Percentiles rank a stretch among this genome's conserved stretches.
These are phyloP conservation scores for Rhizomys pruinosus DNA, from an alignment of 2,113 vertebrate species.

Conservation along the genomic window DNA sequence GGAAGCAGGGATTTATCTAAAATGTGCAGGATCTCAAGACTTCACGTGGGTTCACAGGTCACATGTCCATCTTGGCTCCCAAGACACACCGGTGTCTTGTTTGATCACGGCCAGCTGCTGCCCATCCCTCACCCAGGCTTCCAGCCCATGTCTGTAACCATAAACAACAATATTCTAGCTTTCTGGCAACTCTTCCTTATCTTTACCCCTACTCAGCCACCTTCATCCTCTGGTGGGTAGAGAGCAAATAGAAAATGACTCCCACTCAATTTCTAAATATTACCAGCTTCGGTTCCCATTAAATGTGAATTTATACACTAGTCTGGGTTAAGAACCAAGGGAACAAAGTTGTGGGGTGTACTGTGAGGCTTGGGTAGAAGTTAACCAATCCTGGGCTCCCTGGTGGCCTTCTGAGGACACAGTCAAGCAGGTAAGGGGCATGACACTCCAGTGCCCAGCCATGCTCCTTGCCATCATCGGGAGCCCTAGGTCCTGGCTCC, in stretches of 20 bases:
- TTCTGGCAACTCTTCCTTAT: conserved; percentile 60
- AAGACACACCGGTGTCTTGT: neutral
- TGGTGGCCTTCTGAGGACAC: neutral
- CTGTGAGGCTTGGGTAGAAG: conserved; percentile 2
- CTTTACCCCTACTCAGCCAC: conserved; percentile 6
- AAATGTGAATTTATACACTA: conserved; percentile 54
- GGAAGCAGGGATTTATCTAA: conserved; percentile 14
- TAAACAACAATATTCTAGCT: conserved; percentile 58
- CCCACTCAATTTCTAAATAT: conserved; percentile 76
- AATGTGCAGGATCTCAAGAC: neutral
- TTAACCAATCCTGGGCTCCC: neutral
- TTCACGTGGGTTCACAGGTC: neutral
- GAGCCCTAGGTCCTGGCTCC: neutral
- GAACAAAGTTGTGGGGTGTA: neutral
- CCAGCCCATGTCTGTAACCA: conserved; percentile 44
- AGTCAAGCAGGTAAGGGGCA: neutral
- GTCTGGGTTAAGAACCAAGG: conserved; percentile 59
- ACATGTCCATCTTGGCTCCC: neutral
- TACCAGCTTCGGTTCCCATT: conserved; percentile 55
- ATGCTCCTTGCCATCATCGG: neutral
- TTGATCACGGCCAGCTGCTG: neutral
- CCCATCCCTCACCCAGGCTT: neutral
- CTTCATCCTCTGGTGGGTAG: conserved; percentile 69
- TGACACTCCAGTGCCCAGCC: fast-evolving
- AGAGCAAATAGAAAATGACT: conserved; percentile 75